These are phyloP conservation scores for Paracyclopina nana DNA, from an alignment of 1,140 invertebrate species.

Conservation along the genomic window DNA sequence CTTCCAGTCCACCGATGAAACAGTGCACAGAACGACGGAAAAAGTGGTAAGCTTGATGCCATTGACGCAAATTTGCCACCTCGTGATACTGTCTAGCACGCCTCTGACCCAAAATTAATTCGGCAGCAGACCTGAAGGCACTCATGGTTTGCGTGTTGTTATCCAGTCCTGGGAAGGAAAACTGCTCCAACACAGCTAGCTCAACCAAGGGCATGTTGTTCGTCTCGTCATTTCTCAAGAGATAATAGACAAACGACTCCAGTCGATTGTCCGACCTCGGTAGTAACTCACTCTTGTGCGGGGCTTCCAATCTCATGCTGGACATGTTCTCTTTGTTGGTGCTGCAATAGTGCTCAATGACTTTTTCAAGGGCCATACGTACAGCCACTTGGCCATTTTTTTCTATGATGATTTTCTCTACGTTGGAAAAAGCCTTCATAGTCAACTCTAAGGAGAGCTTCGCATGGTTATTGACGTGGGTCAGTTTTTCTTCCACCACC, in stretches of 20 bases:
- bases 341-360: background rate
- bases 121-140: background rate
- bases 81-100: background rate
- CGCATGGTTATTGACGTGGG: constrained; percentile 3
- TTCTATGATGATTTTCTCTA: background rate
- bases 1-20: constrained; percentile 1
- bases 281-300: background rate
- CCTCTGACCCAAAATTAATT: background rate
- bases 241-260: constrained; percentile 3
- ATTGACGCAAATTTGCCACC: background rate
- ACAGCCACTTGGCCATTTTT: background rate
- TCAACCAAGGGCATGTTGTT: background rate
- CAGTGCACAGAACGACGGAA: constrained; percentile 5
- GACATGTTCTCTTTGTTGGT: no score
- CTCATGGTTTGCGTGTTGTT: background rate
- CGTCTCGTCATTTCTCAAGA: background rate
- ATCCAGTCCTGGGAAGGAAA: background rate
- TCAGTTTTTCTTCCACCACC: constrained; percentile 1
- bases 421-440: background rate
- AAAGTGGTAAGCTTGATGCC: constrained; percentile 8
- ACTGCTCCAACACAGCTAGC: constrained; percentile 6
- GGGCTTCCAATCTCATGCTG: background rate
- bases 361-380: background rate
- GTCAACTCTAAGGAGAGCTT: background rate
- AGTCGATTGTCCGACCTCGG: background rate